phyloP scores from a whole-genome alignment of 2,797 vertebrate species.

The Acomys russatus region DNA sequence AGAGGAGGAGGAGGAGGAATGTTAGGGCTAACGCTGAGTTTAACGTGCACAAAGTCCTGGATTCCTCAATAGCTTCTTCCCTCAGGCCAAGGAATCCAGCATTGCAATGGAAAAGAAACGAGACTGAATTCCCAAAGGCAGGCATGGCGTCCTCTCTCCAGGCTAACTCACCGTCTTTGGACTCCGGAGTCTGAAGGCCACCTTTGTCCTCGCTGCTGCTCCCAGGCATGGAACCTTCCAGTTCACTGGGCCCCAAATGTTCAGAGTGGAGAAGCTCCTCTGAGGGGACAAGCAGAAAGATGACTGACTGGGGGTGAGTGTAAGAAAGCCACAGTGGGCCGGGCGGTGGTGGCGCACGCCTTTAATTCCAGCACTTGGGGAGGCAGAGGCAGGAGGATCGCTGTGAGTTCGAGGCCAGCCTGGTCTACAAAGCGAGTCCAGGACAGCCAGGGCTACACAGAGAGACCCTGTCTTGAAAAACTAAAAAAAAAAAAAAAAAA shows the following conservation, averaged over 20 bases:
- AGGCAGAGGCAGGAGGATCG: background rate
- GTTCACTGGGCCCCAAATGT: slow-evolving; percentile 76
- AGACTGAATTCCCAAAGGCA: background rate
- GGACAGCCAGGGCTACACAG: background rate
- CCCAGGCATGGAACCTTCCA: slow-evolving; percentile 73
- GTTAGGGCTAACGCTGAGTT: background rate
- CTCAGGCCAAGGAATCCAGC: background rate
- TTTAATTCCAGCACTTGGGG: background rate
- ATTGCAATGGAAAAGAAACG: background rate
- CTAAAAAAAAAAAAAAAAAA: background rate
- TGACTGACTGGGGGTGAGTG: background rate
- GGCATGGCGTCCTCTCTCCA: background rate
- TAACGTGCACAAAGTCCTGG: background rate
- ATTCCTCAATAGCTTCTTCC: background rate
- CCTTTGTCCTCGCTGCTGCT: slow-evolving; percentile 71
- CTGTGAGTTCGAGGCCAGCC: background rate
- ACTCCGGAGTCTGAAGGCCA: slow-evolving; percentile 64
- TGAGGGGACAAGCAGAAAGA: slow-evolving; percentile 87
- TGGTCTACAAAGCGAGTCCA: background rate
- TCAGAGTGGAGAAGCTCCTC: slow-evolving; percentile 83
- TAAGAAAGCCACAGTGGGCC: background rate
- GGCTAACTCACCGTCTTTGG: slow-evolving; percentile 80
- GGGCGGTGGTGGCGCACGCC: background rate
- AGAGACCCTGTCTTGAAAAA: background rate
- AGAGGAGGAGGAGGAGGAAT: rapidly evolving